Evolutionary conservation across 2,113 vertebrate genomes (phyloP), one percentile per base, ranked within the genome.

Genomic region (Dromaius novaehollandiae): DNA sequence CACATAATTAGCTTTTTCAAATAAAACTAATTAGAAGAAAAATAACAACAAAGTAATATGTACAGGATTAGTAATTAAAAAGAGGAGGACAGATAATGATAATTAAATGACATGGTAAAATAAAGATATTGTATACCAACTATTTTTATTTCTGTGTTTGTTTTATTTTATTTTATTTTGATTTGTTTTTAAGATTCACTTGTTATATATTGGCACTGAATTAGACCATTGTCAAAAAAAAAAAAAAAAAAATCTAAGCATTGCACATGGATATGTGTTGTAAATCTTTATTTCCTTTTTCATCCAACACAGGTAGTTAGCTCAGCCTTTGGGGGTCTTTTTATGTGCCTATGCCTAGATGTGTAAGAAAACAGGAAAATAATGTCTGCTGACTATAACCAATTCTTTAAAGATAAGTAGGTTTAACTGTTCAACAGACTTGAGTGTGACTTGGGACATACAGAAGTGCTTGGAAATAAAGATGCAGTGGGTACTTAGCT

Each of bases 11-110:
- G 10, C 8, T 95, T 94, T 90, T 88, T 77, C 61, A 97, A 94
- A 96, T 94, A 94, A 97, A 95, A 80, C 51, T 87, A 95, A 94
- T 95, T 96, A 87, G 76, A 92, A 95, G 40, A 90, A 93, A 97
- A 97, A 88, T 92, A 96, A 36, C 18, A 79, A 86, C 38, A 86
- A 61, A 93, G 2, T 81, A 86, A 70, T 95, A 68, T 16, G 65
- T 90, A 36, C 38, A 28, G 71, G 20, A 90, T 20, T 66, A 16
- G 3, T 82, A 96, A 95, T 96, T 95, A 91, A 95, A 97, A 91
- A 92, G 22, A 95, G 53, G 36, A 96, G 26, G 25, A 24, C 18
- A 91, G 25, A 82, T 84, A 97, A 83, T 82, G 3, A 0, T 77
- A 96, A 65, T 79, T 83, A 88, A 89, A 53, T 83, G 1, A 85